Evolutionary conservation across 2,113 vertebrate species (phyloP).

Genomic region (Morone saxatilis): DNA sequence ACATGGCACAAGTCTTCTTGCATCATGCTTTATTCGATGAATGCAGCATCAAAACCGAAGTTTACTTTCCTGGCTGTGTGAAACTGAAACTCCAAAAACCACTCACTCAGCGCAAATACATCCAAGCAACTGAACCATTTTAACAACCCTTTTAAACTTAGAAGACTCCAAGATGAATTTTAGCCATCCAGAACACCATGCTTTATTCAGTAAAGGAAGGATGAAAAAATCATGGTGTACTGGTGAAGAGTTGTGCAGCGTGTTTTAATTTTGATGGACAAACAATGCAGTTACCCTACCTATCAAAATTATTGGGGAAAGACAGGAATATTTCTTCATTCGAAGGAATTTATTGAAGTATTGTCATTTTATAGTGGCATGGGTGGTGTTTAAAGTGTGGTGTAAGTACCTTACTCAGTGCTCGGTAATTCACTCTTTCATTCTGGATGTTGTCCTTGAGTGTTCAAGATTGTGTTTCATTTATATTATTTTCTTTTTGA

Average conservation of each 20-base stretch:
- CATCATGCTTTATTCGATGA: neutral
- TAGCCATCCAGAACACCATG: neutral
- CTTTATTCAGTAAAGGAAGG: neutral
- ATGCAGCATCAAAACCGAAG: neutral
- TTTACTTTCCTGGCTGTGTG: too few species aligned
- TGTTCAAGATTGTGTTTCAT: slow-evolving; percentile 60
- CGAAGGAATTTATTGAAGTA: too few species aligned
- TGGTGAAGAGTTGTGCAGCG: neutral
- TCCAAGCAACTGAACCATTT: neutral
- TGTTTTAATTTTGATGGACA: neutral
- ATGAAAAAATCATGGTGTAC: neutral
- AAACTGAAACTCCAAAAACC: neutral
- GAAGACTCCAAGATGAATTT: too few species aligned
- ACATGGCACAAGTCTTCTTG: too few species aligned
- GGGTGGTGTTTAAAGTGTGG: too few species aligned
- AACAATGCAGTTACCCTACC: neutral
- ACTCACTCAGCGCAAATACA: neutral
- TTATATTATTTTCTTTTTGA: slow-evolving; percentile 42
- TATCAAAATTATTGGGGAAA: neutral
- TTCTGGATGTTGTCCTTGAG: slow-evolving; percentile 32
- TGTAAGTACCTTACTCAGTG: too few species aligned
- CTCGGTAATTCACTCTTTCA: neutral
- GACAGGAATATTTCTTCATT: neutral
- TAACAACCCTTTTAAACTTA: too few species aligned
- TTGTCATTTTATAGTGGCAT: too few species aligned